These are phyloP conservation scores for Himalopsyche tibetana DNA, from an alignment of 2,888 invertebrate species.

Conservation along the genomic window DNA sequence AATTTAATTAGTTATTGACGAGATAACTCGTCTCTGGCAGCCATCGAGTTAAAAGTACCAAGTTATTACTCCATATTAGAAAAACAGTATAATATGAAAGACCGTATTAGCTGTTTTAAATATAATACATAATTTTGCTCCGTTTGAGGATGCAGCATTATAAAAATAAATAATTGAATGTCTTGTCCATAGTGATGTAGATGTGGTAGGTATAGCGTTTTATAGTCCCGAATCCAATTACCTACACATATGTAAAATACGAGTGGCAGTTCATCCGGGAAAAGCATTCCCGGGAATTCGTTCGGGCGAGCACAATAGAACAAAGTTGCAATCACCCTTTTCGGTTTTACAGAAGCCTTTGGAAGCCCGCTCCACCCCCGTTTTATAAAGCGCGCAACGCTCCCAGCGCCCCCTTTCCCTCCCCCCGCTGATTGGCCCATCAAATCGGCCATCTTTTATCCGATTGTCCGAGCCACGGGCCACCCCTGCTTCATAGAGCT, in stretches of 20 bases:
- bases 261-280: slow-evolving; percentile 4
- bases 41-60: no score
- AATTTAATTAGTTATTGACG: no score
- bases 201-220: no score
- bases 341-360: slow-evolving; percentile 39
- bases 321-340: slow-evolving; percentile 52
- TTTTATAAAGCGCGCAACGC: slow-evolving; percentile 48
- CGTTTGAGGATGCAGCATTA: no score
- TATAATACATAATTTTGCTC: no score
- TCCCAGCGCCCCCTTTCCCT: slow-evolving; percentile 34
- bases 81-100: no score
- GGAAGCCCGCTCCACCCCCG: slow-evolving; percentile 46
- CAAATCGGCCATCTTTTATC: slow-evolving; percentile 66
- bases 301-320: slow-evolving; percentile 37
- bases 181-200: no score
- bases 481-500: slow-evolving; percentile 41
- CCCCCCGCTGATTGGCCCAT: slow-evolving; percentile 64
- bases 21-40: no score
- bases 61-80: no score
- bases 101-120: no score
- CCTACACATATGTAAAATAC: slow-evolving; percentile 31
- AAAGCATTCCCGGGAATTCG: slow-evolving; percentile 33
- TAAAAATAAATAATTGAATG: no score
- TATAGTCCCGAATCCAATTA: no score
- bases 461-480: slow-evolving; percentile 54